Conservation (phyloP, 1,140 invertebrate species). For the Sinella curviseta region DNA sequence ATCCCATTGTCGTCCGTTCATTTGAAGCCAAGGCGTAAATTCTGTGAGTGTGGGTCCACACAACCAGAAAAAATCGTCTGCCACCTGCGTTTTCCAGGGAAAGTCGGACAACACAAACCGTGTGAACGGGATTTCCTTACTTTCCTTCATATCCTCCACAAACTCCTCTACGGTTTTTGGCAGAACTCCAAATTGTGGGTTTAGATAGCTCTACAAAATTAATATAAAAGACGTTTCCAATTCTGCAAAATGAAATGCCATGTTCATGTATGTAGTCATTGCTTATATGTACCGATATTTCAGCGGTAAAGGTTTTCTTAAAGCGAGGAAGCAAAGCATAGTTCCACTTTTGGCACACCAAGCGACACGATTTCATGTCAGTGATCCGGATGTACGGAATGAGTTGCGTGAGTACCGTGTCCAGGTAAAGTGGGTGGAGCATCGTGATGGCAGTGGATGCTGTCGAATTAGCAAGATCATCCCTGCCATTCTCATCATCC, state of each 20-base stretch:
- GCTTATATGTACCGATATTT: slow-evolving; percentile 5
- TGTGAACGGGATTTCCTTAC: slow-evolving; percentile 1
- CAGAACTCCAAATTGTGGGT: background rate
- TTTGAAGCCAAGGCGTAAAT: slow-evolving; percentile 11
- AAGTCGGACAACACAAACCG: background rate
- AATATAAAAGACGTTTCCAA: background rate
- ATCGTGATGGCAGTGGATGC: no score
- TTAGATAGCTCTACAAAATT: slow-evolving; percentile 23
- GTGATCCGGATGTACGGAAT: background rate
- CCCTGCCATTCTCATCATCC: background rate
- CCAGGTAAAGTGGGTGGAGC: background rate
- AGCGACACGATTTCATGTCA: background rate
- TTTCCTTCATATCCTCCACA: slow-evolving; percentile 17
- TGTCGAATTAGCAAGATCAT: background rate
- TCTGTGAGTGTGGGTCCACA: background rate
- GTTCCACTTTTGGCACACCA: slow-evolving; percentile 8
- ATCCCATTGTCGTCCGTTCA: slow-evolving; percentile 18
- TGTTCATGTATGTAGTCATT: background rate
- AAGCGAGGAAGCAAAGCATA: background rate
- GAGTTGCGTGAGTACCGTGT: background rate
- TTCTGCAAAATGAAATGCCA: background rate
- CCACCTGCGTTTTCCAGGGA: slow-evolving; percentile 14
- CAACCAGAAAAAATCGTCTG: slow-evolving; percentile 5
- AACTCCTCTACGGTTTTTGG: background rate
- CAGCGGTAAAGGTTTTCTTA: background rate